Conservation (phyloP, 2,113 vertebrate genomes). For the Paramormyrops kingsleyae region DNA sequence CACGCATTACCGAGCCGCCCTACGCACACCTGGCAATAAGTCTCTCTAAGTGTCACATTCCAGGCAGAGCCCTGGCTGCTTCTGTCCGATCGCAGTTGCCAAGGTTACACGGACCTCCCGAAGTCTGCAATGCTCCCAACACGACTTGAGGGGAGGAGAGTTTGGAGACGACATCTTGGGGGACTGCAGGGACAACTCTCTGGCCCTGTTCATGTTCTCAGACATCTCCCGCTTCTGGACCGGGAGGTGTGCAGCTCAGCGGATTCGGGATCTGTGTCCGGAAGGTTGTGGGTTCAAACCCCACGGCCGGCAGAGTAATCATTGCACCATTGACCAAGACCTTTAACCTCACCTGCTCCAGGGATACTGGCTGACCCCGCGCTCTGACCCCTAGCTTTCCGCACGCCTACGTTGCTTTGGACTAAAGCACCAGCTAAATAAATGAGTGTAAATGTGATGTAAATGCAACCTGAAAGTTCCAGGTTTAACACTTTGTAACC, state of each 20-base stretch:
- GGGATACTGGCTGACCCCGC: not conserved
- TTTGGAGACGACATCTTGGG: not conserved
- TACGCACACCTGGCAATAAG: conserved; percentile 1
- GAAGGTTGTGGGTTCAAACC: not conserved
- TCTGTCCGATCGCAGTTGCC: not conserved
- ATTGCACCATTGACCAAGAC: not conserved
- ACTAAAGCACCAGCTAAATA: not conserved
- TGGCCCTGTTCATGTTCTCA: not conserved
- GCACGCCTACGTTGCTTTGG: not conserved
- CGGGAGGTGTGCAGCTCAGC: not conserved
- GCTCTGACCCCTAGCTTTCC: not conserved
- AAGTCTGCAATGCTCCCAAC: not conserved
- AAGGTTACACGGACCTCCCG: not conserved
- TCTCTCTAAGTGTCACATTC: not conserved
- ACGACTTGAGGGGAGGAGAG: not conserved
- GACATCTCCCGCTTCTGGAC: not conserved
- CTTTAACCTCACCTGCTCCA: not conserved
- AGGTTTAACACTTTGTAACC: not conserved
- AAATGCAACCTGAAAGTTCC: not conserved
- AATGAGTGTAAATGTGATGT: not conserved
- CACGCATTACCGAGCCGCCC: not conserved
- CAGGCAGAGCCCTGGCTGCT: not conserved
- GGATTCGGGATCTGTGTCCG: not conserved
- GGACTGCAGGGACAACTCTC: not conserved
- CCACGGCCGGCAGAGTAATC: not conserved